phyloP scores from a whole-genome alignment of 1,140 invertebrate genomes.

The Megalonaias nervosa region DNA sequence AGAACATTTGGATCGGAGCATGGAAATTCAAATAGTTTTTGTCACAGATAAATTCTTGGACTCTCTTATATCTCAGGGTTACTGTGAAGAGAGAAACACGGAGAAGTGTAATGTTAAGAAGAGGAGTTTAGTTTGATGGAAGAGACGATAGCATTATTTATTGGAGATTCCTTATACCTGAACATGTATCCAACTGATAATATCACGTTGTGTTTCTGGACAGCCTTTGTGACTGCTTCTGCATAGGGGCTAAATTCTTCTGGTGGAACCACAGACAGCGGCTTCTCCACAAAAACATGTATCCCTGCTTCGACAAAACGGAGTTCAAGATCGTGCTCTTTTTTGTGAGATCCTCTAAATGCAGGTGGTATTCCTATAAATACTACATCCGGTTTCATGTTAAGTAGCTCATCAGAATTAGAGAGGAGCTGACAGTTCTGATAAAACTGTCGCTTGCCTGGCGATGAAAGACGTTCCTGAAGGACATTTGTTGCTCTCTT shows the following conservation, averaged over 20 bases:
- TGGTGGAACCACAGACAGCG: conserved; percentile 33
- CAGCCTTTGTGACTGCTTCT: conserved; percentile 6
- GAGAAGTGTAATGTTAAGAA: too few relatives aligned
- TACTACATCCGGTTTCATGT: conserved; percentile 31
- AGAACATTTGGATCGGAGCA: too few relatives aligned
- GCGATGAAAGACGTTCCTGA: conserved; percentile 4
- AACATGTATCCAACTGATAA: conserved; percentile 41
- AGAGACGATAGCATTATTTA: too few relatives aligned
- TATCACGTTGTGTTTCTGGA: conserved; percentile 31
- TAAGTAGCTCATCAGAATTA: conserved; percentile 14
- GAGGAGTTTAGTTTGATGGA: too few relatives aligned
- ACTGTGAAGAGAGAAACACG: too few relatives aligned
- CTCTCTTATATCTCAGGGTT: too few relatives aligned
- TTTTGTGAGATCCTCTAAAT: conserved; percentile 20
- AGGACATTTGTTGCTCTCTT: conserved; percentile 13
- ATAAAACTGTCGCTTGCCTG: conserved; percentile 13
- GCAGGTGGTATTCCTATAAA: conserved; percentile 37
- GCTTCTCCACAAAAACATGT: conserved; percentile 41
- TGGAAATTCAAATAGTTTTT: too few relatives aligned
- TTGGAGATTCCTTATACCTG: conserved; percentile 13
- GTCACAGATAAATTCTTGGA: too few relatives aligned
- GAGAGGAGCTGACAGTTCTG: conserved; percentile 27
- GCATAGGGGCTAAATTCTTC: conserved; percentile 31
- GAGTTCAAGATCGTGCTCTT: conserved; percentile 27
- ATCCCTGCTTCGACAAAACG: conserved; percentile 30